Conservation (phyloP, 2,113 vertebrate species). For the Actenoides hombroni region DNA sequence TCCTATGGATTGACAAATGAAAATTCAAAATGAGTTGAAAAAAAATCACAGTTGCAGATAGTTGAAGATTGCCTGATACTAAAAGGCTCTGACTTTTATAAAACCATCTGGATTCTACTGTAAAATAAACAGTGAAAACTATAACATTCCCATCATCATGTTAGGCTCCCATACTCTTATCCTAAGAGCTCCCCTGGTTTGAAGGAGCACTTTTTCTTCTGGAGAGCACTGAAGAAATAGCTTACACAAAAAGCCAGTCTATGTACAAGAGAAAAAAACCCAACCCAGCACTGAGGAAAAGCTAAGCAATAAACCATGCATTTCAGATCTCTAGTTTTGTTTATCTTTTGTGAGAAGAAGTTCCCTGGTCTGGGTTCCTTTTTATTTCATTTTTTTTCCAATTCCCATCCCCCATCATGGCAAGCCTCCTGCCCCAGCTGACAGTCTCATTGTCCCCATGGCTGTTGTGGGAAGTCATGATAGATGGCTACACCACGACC, state of each 20-base stretch:
- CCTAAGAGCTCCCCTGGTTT: neutral
- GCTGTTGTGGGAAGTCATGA: slow-evolving; percentile 37
- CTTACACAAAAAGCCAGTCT: neutral
- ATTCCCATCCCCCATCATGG: neutral
- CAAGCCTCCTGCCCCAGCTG: neutral
- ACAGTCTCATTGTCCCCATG: slow-evolving; percentile 25
- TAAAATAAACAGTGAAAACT: neutral
- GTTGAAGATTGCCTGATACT: neutral
- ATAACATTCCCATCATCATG: neutral
- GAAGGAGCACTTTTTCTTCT: neutral
- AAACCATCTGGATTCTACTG: neutral
- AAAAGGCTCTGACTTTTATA: neutral
- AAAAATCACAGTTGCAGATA: neutral
- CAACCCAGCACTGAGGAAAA: neutral
- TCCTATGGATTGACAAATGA: neutral
- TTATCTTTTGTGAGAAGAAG: neutral
- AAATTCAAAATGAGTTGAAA: neutral
- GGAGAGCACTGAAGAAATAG: neutral
- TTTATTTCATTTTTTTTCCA: neutral
- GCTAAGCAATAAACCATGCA: neutral
- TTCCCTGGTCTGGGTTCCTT: neutral
- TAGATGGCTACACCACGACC: slow-evolving; percentile 15
- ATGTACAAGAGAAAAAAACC: neutral
- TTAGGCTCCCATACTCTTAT: neutral
- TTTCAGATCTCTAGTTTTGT: neutral